Evolutionary conservation across 2,797 vertebrate species (phyloP), one percentile per base, ranked within the genome.

Genomic region (Poliocrania exsul): DNA sequence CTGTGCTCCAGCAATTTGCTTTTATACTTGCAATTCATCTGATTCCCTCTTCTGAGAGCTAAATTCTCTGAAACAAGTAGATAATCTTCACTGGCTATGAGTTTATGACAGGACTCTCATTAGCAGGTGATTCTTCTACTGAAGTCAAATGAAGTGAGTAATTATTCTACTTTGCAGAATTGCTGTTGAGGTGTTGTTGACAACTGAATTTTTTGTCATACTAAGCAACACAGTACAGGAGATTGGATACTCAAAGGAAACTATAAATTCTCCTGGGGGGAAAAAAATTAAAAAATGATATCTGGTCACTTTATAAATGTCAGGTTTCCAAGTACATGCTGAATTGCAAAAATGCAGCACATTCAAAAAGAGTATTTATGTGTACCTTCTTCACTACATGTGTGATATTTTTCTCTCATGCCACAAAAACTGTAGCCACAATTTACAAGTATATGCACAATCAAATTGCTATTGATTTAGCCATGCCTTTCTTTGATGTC

Each of bases 391-490:
- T 97, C 86, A 95, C 96, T 91, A 81, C 88, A 95, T 85, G 86
- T 81, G 88, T 40, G 28, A 82, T 94, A 96, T 96, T 97, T 97
- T 95, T 95, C 96, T 97, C 95, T 56, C 80, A 86, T 96, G 95
- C 96, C 97, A 97, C 95, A 97, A 97, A 98, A 96, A 97, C 85
- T 96, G 95, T 97, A 98, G 96, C 93, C 42, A 64, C 96, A 97
- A 97, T 97, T 98, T 98, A 97, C 97, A 98, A 97, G 96, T 97
- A 96, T 96, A 96, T 95, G 93, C 94, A 97, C 97, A 97, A 96
- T 97, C 97, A 98, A 98, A 98, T 96, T 95, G 90, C 92, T 97
- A 98, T 98, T 97, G 97, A 97, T 98, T 98, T 98, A 97, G 92
- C 56, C 88, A 96, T 98, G 95, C 94, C 83, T 97, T 98, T 94